Conservation (phyloP, 2,888 invertebrate species). For the Saturnia pavonia region DNA sequence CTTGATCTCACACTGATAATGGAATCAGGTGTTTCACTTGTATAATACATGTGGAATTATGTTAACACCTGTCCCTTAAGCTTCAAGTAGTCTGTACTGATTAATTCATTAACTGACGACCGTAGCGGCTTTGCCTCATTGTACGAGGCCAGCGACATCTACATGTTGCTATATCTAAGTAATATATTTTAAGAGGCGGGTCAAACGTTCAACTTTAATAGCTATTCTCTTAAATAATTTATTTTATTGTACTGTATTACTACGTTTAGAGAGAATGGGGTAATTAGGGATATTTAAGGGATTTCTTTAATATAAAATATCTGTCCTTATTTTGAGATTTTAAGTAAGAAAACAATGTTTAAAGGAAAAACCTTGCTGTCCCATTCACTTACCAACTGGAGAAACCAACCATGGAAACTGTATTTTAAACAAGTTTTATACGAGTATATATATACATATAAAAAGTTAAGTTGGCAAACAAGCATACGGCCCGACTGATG, state of each 20-base stretch:
- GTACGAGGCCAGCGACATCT: neutral
- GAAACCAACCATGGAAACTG: no score
- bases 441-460: no score
- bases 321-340: no score
- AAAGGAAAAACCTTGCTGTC: no score
- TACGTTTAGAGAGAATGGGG: no score
- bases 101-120: neutral
- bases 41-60: neutral
- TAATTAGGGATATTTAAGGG: no score
- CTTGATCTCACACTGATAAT: neutral
- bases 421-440: no score
- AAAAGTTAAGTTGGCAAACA: no score
- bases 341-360: no score
- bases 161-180: neutral
- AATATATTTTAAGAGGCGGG: neutral
- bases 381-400: no score
- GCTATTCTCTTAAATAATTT: neutral
- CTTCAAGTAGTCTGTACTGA: neutral
- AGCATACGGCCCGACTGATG: no score
- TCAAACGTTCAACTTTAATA: neutral
- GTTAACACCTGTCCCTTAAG: constrained; percentile 7
- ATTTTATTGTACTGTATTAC: neutral
- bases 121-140: neutral
- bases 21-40: neutral
- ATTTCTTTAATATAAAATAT: no score